These are phyloP conservation scores for Cairina moschata DNA, from an alignment of 2,113 vertebrate species.

Conservation along the genomic window DNA sequence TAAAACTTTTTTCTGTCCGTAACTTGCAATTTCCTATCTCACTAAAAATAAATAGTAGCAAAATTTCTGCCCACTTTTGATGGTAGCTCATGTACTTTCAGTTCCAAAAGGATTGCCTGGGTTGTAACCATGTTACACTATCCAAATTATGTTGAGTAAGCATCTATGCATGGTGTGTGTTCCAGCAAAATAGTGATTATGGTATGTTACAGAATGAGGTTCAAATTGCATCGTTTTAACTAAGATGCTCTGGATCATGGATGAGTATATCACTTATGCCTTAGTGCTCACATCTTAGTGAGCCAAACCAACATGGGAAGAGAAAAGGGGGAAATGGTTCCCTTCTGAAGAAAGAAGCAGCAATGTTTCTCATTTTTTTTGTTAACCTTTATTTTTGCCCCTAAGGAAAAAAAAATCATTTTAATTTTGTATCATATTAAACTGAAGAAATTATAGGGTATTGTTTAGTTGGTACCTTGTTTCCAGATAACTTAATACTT, in stretches of 20 bases:
- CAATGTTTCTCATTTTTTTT: background rate
- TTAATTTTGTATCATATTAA: background rate
- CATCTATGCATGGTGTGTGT: background rate
- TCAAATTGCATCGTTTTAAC: background rate
- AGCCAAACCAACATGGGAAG: background rate
- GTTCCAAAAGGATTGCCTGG: background rate
- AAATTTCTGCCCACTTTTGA: background rate
- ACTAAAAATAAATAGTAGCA: background rate
- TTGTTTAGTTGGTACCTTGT: background rate
- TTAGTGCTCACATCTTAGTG: background rate
- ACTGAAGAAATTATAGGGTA: background rate
- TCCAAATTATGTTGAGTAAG: background rate
- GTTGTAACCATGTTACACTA: background rate
- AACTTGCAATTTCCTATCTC: background rate
- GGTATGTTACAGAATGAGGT: background rate
- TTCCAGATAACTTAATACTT: background rate
- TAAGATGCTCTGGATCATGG: fast-evolving
- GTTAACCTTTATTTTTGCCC: background rate
- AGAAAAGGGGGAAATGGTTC: background rate
- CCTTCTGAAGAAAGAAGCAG: background rate
- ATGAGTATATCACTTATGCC: background rate
- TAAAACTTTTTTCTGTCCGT: background rate
- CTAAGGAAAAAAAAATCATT: background rate
- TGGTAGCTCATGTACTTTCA: background rate
- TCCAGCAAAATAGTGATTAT: background rate